These are phyloP conservation scores for Morpho deidamia DNA, from an alignment of 2,888 invertebrate genomes.

Conservation along the genomic window DNA sequence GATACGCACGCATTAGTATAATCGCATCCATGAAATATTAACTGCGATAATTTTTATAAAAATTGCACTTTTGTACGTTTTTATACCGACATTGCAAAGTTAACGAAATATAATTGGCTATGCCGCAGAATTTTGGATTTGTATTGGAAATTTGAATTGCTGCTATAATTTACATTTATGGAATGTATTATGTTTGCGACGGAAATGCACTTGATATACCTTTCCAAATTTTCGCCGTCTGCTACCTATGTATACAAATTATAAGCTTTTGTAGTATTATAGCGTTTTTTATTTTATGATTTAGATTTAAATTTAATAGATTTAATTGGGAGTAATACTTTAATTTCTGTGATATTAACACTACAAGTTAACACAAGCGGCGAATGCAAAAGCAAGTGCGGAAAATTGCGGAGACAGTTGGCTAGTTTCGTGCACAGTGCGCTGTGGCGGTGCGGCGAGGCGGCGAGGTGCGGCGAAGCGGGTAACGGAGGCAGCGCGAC, in stretches of 20 bases:
- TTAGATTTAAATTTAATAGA: background rate
- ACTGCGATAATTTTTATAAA: no score
- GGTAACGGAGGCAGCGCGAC: constrained; percentile 29
- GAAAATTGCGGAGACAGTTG: constrained; percentile 64
- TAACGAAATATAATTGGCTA: no score
- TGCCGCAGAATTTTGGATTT: no score
- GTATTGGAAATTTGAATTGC: no score
- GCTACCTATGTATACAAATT: background rate
- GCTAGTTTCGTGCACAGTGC: constrained; percentile 22
- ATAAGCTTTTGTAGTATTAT: background rate
- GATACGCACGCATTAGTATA: background rate
- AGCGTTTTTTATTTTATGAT: background rate
- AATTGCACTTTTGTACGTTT: no score
- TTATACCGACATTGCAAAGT: no score
- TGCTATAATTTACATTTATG: no score
- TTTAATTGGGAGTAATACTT: constrained; percentile 27
- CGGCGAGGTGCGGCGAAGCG: constrained; percentile 33
- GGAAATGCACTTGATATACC: no score
- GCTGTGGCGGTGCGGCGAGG: constrained; percentile 23
- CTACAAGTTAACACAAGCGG: constrained; percentile 57
- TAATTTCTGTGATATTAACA: constrained; percentile 49
- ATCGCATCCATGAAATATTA: no score
- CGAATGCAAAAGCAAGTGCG: constrained; percentile 61
- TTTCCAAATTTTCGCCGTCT: no score
- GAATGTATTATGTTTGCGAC: no score